phyloP scores from a whole-genome alignment of 2,113 vertebrate species.

The Chascanopsetta lugubris region DNA sequence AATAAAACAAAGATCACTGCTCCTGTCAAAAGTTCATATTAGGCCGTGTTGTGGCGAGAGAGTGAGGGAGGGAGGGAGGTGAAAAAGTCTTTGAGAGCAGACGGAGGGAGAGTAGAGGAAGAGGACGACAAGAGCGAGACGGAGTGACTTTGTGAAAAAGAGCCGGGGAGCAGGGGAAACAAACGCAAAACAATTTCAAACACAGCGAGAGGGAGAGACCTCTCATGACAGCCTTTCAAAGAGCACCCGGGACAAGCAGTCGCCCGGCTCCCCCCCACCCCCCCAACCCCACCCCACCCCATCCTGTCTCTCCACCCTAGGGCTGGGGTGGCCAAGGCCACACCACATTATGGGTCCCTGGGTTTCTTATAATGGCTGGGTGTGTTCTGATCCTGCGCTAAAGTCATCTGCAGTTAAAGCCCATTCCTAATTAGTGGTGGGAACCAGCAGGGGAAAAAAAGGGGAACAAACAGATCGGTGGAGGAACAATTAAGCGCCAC shows the following conservation, averaged over 20 bases:
- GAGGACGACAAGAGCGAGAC: conserved; percentile 31
- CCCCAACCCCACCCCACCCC: conserved; percentile 9
- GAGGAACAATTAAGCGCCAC: conserved; percentile 69
- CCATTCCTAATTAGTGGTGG: conserved; percentile 75
- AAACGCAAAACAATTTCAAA: conserved; percentile 47
- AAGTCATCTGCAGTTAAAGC: conserved; percentile 67
- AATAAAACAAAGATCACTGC: conserved; percentile 66
- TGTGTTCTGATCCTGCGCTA: conserved; percentile 70
- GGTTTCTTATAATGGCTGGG: conserved; percentile 71
- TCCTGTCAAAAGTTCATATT: conserved; percentile 75
- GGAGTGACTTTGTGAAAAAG: conserved; percentile 17
- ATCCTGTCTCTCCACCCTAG: conserved; percentile 49
- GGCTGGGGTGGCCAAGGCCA: conserved; percentile 54
- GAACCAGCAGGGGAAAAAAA: conserved; percentile 54
- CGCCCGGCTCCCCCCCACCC: conserved; percentile 36
- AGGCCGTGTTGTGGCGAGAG: conserved; percentile 56
- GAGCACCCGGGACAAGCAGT: conserved; percentile 49
- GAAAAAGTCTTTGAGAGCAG: background rate
- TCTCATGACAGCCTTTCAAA: conserved; percentile 52
- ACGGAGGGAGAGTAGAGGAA: background rate
- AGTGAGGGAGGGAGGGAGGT: conserved; percentile 13
- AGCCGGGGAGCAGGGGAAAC: conserved; percentile 21
- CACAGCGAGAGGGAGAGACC: conserved; percentile 19
- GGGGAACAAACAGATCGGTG: conserved; percentile 46
- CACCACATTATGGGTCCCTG: conserved; percentile 72